Base-by-base conservation (phyloP, 2,797 vertebrate genomes). In the Schizothorax lantsangensis region DNA sequence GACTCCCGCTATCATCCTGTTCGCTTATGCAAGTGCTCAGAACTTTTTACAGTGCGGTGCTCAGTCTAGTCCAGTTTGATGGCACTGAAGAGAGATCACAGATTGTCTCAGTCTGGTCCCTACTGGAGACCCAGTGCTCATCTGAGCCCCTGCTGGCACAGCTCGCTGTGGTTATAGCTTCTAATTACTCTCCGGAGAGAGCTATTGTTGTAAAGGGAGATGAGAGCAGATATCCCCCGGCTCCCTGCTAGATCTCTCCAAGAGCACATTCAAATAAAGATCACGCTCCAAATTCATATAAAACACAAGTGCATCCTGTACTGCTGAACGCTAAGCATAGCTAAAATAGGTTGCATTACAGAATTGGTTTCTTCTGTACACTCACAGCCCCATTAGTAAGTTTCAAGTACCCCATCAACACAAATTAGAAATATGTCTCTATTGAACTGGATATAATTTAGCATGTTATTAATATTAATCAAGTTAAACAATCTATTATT, bases 131-230 rank as follows among this genome's bases (percentile, higher is more conserved):
- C 10, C 45, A 36, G 52, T 36, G 81, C 84, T 43, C 21, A 79
- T 84, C 49, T 69, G 57, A 47, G 81, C 84, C 81, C 88, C 88
- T 45, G 83, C 87, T 84, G 87, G 38, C 47, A 84, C 26, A 57
- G 19, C 77, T 74, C 87, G 57, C 85, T 88, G 78, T 84, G 71
- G 80, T 89, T 90, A 89, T 81, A 89, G 79, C 87, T 83, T 86
- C 81, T 91, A 91, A 91, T 91, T 89, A 89, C 83, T 83, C 90
- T 89, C 87, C 17, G 17, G 87, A 77, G 89, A 90, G 80, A 78
- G 81, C 52, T 81, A 84, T 88, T 90, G 86, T 88, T 83, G 30
- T 49, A 73, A 40, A 75, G 49, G 64, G 79, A 90, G 87, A 87
- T 79, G 79, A 19, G 83, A 84, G 72, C 14, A 57, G 80, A 84